Evolutionary conservation across 2,797 vertebrate species (phyloP).

Genomic region (Passerculus sandwichensis): DNA sequence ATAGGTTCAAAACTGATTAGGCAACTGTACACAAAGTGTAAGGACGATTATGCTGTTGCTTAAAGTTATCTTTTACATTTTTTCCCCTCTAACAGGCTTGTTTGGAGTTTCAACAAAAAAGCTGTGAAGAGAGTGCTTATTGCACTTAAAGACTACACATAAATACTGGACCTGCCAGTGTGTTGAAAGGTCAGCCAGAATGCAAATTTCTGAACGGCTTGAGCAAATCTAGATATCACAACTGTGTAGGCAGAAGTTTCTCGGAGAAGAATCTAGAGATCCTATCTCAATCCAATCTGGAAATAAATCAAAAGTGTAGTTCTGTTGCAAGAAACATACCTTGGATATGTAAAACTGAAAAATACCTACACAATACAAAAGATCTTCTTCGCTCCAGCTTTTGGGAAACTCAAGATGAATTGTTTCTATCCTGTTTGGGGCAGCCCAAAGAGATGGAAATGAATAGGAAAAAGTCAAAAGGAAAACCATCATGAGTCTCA

Average conservation of each 20-base stretch:
- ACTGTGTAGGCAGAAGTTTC: neutral
- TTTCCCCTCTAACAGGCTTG: neutral
- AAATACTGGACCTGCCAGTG: neutral
- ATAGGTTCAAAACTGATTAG: neutral
- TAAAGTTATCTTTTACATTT: neutral
- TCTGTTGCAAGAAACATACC: neutral
- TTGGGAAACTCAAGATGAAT: neutral
- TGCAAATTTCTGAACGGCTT: neutral
- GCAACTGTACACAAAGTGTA: neutral
- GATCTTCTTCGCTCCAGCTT: neutral
- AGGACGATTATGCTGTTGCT: neutral
- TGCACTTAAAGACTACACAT: neutral
- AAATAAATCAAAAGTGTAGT: neutral
- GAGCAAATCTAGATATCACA: neutral
- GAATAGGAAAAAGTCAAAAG: neutral
- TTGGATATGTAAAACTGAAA: neutral
- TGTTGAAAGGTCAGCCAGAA: neutral
- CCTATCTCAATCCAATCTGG: neutral
- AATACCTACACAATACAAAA: neutral
- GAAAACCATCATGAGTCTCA: neutral
- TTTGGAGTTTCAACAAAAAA: neutral
- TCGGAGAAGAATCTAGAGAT: neutral
- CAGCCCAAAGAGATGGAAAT: neutral
- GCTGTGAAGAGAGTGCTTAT: neutral
- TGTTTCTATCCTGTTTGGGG: neutral